phyloP scores from a whole-genome alignment of 2,888 invertebrate species.

The Halictus ligatus region DNA sequence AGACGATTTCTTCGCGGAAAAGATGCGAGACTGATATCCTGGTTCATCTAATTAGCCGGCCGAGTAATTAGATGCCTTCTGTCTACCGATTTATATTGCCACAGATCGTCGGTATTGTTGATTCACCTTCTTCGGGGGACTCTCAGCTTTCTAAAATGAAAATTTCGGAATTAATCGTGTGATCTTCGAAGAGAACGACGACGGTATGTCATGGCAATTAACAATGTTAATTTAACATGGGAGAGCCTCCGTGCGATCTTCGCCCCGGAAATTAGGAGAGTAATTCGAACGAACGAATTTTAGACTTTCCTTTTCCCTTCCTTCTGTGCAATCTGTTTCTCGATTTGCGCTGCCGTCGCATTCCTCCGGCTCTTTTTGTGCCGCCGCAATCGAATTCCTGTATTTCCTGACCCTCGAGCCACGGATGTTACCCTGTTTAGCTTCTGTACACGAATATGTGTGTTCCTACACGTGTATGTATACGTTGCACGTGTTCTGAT shows the following conservation, averaged over 20 bases:
- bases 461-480: not conserved
- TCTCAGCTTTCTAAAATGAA: slow-evolving; percentile 39
- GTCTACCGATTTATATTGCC: slow-evolving; percentile 27
- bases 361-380: slow-evolving; percentile 58
- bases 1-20: slow-evolving; percentile 55
- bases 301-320: not conserved
- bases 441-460: slow-evolving; percentile 22
- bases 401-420: slow-evolving; percentile 62
- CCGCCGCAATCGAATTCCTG: slow-evolving; percentile 72
- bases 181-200: not conserved
- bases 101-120: slow-evolving; percentile 14
- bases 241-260: slow-evolving; percentile 25
- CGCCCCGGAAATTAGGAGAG: slow-evolving; percentile 31
- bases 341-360: slow-evolving; percentile 43
- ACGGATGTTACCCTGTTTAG: slow-evolving; percentile 68
- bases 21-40: slow-evolving; percentile 45
- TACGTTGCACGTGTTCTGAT: slow-evolving; percentile 48
- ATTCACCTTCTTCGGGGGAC: slow-evolving; percentile 17
- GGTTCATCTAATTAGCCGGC: slow-evolving; percentile 53
- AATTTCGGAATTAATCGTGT: slow-evolving; percentile 21
- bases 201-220: slow-evolving; percentile 20
- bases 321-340: slow-evolving; percentile 21
- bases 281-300: slow-evolving; percentile 20
- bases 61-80: slow-evolving; percentile 52
- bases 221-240: not conserved